Evolutionary conservation across 2,888 invertebrate species (phyloP).

Genomic region (Magallana nippona): DNA sequence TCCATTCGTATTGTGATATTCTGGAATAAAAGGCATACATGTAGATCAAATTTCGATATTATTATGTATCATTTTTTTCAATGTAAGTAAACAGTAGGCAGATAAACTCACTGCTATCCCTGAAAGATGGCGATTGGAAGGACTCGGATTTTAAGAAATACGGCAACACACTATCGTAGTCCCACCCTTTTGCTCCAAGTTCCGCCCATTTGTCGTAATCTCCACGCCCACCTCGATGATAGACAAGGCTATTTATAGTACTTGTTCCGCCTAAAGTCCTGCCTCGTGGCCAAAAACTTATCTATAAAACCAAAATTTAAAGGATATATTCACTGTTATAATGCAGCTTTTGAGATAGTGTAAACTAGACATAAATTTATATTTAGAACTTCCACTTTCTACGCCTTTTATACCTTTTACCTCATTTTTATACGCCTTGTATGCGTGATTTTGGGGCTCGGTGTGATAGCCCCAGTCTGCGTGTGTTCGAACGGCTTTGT

Average conservation of each 20-base stretch:
- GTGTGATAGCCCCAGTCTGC: conserved; percentile 46
- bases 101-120: conserved; percentile 29
- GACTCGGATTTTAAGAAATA: conserved; percentile 47
- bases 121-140: conserved; percentile 27
- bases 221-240: conserved; percentile 44
- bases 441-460: conserved; percentile 42
- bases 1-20: conserved; percentile 66
- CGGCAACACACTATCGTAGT: conserved; percentile 43
- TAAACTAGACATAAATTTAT: too few species aligned
- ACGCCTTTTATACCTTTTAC: conserved; percentile 34
- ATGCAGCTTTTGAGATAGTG: too few species aligned
- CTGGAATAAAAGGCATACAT: conserved; percentile 45
- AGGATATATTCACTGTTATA: background rate
- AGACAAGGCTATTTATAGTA: conserved; percentile 42
- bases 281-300: conserved; percentile 44
- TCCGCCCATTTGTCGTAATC: conserved; percentile 47
- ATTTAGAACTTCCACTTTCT: background rate
- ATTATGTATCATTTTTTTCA: too few species aligned
- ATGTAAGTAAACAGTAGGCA: background rate
- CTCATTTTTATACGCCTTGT: conserved; percentile 39
- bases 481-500: conserved; percentile 35
- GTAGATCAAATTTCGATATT: background rate
- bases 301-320: background rate
- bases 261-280: conserved; percentile 41
- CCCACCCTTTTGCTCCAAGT: conserved; percentile 45